These are phyloP conservation scores for Antedon bifida DNA, from an alignment of 35 echinoderm and acorn worm species.

Conservation along the genomic window DNA sequence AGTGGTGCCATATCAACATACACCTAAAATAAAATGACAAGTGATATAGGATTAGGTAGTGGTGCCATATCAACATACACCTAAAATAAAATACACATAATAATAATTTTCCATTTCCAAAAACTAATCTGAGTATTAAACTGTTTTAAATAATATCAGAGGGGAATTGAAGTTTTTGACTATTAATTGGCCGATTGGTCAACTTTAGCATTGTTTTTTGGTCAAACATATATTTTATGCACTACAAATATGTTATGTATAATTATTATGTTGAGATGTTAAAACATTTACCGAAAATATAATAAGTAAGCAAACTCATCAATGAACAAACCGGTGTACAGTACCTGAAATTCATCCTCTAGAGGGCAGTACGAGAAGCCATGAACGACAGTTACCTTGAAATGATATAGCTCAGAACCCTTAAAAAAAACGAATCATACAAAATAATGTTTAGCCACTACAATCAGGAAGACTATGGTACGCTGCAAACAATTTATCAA, in stretches of 20 bases:
- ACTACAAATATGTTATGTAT: no score
- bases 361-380: slow-evolving; percentile 83
- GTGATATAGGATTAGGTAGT: slow-evolving; percentile 15
- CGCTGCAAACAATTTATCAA: background rate
- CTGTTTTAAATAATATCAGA: no score
- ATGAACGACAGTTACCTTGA: slow-evolving; percentile 38
- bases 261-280: no score
- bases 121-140: background rate
- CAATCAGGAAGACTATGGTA: no score
- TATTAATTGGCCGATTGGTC: no score
- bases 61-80: slow-evolving; percentile 55
- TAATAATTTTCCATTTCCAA: background rate
- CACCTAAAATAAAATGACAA: slow-evolving; percentile 21
- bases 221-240: no score
- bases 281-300: no score
- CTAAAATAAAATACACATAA: slow-evolving; percentile 16
- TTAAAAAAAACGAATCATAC: slow-evolving; percentile 1
- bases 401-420: slow-evolving; percentile 87
- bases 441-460: background rate
- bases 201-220: no score
- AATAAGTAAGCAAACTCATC: no score
- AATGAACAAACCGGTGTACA: no score
- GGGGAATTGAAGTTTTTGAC: no score
- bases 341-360: slow-evolving; percentile 94
- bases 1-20: slow-evolving; percentile 55